These are phyloP conservation scores for Hydropsyche betteni DNA, from an alignment of 2,888 invertebrate species.

Conservation along the genomic window DNA sequence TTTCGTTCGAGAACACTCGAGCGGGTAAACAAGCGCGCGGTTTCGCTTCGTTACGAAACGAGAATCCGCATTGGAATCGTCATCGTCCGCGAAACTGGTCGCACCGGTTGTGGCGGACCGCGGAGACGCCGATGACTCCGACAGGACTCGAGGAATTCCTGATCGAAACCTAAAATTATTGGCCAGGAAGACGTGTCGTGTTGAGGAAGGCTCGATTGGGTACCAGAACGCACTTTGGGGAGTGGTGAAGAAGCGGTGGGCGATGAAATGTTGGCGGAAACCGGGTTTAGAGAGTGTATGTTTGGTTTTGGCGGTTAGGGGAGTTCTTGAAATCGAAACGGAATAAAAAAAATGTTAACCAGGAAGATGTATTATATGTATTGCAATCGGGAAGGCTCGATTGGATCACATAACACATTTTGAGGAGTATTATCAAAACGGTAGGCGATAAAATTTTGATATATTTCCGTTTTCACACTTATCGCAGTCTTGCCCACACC, in stretches of 20 bases:
- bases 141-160: slow-evolving; percentile 13
- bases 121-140: slow-evolving; percentile 2
- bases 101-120: slow-evolving; percentile 1
- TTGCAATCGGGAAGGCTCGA: neutral
- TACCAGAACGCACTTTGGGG: too few species aligned
- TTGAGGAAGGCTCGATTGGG: too few species aligned
- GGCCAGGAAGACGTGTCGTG: too few species aligned
- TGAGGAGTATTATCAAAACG: too few species aligned
- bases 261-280: too few species aligned
- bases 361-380: neutral
- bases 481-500: neutral
- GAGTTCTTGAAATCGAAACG: neutral
- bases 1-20: too few species aligned
- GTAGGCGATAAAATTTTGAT: too few species aligned
- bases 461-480: too few species aligned
- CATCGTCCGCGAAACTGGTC: slow-evolving; percentile 13
- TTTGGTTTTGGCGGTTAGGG: too few species aligned
- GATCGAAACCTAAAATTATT: neutral
- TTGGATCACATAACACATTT: too few species aligned
- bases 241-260: too few species aligned
- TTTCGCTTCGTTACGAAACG: slow-evolving; percentile 7
- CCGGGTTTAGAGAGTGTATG: too few species aligned
- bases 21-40: neutral
- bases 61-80: slow-evolving; percentile 22
- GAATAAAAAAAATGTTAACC: neutral